These are phyloP conservation scores for Sciurus vulgaris DNA, from an alignment of 2,797 vertebrate genomes.

Conservation along the genomic window DNA sequence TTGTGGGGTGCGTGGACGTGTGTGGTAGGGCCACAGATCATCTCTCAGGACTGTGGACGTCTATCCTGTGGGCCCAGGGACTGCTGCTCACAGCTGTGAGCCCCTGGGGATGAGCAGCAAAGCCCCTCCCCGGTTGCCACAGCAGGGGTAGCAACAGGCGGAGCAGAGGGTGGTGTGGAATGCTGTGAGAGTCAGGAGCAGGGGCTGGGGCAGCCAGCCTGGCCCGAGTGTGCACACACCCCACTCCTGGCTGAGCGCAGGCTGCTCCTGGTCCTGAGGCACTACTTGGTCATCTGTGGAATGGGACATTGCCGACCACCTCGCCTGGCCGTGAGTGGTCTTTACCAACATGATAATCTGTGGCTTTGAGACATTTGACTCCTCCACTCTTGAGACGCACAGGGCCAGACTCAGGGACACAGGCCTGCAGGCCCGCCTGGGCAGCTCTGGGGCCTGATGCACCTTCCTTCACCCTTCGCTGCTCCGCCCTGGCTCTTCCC, in stretches of 20 bases:
- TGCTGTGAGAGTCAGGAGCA: too few species aligned
- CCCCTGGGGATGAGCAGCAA: not conserved
- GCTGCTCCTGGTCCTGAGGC: not conserved
- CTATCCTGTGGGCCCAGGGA: not conserved
- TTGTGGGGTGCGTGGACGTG: not conserved
- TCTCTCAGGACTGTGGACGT: not conserved
- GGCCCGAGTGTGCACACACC: not conserved
- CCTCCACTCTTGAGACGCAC: not conserved
- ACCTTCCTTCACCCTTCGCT: not conserved
- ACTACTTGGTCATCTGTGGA: not conserved
- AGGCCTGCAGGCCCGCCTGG: not conserved
- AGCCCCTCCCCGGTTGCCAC: not conserved
- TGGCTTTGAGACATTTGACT: not conserved
- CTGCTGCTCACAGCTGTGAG: not conserved
- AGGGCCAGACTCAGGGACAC: not conserved
- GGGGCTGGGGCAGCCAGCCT: not conserved
- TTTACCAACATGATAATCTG: not conserved
- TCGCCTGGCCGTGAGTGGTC: not conserved
- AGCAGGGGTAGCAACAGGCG: not conserved
- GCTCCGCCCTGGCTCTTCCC: not conserved
- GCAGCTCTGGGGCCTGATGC: not conserved
- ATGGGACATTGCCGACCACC: fast-evolving
- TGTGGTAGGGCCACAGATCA: not conserved
- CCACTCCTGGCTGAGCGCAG: not conserved
- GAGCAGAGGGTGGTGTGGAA: not conserved